These are phyloP conservation scores for Telenomus remus DNA, from an alignment of 1,140 invertebrate species.

Conservation along the genomic window DNA sequence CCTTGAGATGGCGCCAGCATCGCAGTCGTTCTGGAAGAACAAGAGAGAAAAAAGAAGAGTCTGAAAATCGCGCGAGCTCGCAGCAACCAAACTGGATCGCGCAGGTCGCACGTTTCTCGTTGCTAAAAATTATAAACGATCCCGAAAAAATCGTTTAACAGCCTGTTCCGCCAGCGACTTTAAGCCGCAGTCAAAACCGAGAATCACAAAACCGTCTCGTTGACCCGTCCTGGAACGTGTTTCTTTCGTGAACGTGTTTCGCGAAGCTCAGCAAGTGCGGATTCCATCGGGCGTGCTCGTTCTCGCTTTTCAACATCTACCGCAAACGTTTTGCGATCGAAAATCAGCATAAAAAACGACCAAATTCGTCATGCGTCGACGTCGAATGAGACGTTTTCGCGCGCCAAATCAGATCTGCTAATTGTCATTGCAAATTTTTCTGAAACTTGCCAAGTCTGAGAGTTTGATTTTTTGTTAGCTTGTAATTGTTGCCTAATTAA, in stretches of 20 bases:
- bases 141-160: too few species aligned
- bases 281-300: slow-evolving; percentile 6
- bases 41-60: background rate
- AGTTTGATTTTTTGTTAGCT: too few species aligned
- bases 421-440: background rate
- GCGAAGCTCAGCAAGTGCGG: slow-evolving; percentile 16
- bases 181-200: background rate
- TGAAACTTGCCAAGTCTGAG: background rate
- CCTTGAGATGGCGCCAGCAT: background rate
- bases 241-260: background rate
- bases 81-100: slow-evolving; percentile 7
- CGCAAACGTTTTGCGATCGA: background rate
- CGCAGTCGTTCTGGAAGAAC: background rate
- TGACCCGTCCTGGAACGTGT: too few species aligned
- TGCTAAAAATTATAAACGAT: slow-evolving; percentile 13
- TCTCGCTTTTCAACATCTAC: background rate
- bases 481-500: too few species aligned
- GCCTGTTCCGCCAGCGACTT: background rate
- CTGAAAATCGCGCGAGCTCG: background rate
- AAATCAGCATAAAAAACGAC: too few species aligned
- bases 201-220: too few species aligned
- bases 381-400: slow-evolving; percentile 5
- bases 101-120: slow-evolving; percentile 28
- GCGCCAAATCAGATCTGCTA: background rate
- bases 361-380: slow-evolving; percentile 14